Evolutionary conservation across 2,888 invertebrate species (phyloP), one percentile per base, ranked within the genome.

Genomic region (Auanema sp.): DNA sequence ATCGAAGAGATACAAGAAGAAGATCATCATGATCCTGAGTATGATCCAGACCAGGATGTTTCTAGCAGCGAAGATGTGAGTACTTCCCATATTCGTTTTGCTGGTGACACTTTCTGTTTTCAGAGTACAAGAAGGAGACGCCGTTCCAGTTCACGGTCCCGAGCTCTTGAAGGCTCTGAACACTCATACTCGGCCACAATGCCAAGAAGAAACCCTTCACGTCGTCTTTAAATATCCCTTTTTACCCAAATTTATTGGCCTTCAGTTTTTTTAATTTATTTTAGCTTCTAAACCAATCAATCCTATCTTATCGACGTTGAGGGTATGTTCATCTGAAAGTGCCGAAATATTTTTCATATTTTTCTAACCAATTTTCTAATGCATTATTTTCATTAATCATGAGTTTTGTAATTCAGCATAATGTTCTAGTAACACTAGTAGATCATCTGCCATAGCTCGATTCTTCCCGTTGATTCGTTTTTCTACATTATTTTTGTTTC

Each of bases 121-220:
- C 14, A 58, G 33, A 60, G 60, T 6, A 58, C 60, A 4, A 60
- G 70, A 42, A 60, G 66, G 16, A 55, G 66, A 14, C 63, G 65
- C 4, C 53, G 69, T 14, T 67, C 69, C 4, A 47, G 71, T 16
- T 73, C 72, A 1, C 59, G 71, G 11, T 71, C 72, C 2, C 50
- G 71, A n/a, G 65, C 64, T 21, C 33, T 65, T 2, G 70, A 73
- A 47, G 65, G 61, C 18, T 65, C 61, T 0, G 72, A 67, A 16
- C 63, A 55, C 25, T 59, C 65, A 23, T 72, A 69, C 63, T 64
- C 65, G 12, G 66, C 69, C 25, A 72, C 76, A 21, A 75, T 76
- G 51, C 73, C 73, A 1, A 69, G 73, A 16, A 63, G 71, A n/a
- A 74, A 71, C 60, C 71, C 74, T 5, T 33, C 33, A 6, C 63